A percentile compares a stretch with the other conserved stretches of the same genome.
Evolutionary conservation across 2,888 invertebrate species (phyloP).

Genomic region (Hirtodrosophila duncani): DNA sequence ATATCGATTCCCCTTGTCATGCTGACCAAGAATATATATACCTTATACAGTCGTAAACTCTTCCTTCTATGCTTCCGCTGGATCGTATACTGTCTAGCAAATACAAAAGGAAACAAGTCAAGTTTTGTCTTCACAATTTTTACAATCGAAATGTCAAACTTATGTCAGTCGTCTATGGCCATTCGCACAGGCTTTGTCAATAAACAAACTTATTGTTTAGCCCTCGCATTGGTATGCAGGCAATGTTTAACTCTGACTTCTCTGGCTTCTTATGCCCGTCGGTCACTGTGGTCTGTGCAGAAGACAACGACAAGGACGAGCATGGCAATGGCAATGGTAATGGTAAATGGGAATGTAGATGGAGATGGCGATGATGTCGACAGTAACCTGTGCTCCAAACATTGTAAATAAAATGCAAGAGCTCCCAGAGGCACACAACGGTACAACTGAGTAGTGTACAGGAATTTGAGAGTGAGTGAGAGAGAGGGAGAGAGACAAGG

Average conservation of each 20-base stretch:
- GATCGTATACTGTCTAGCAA: too few species aligned
- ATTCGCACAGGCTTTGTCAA: too few species aligned
- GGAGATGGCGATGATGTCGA: constrained; percentile 18
- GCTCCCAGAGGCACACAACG: too few species aligned
- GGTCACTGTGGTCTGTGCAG: constrained; percentile 41
- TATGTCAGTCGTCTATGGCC: too few species aligned
- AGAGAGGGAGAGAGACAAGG: neutral
- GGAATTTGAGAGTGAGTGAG: constrained; percentile 6
- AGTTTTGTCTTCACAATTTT: too few species aligned
- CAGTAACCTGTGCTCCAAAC: constrained; percentile 50
- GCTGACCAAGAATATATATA: too few species aligned
- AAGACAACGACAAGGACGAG: constrained; percentile 17
- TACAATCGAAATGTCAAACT: too few species aligned
- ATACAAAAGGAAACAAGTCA: too few species aligned
- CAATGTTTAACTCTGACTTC: constrained; percentile 30
- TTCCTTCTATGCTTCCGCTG: too few species aligned
- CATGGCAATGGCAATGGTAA: constrained; percentile 3
- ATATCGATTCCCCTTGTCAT: too few species aligned
- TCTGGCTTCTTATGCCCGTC: constrained; percentile 38
- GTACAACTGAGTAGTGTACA: too few species aligned
- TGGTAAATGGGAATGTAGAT: neutral
- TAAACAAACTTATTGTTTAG: constrained; percentile 1
- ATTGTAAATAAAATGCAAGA: constrained; percentile 64
- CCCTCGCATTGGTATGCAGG: constrained; percentile 20
- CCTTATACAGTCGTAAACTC: too few species aligned